These are phyloP conservation scores for Stichopus horrens DNA, from an alignment of 53 echinoderm and acorn worm genomes.

Conservation along the genomic window DNA sequence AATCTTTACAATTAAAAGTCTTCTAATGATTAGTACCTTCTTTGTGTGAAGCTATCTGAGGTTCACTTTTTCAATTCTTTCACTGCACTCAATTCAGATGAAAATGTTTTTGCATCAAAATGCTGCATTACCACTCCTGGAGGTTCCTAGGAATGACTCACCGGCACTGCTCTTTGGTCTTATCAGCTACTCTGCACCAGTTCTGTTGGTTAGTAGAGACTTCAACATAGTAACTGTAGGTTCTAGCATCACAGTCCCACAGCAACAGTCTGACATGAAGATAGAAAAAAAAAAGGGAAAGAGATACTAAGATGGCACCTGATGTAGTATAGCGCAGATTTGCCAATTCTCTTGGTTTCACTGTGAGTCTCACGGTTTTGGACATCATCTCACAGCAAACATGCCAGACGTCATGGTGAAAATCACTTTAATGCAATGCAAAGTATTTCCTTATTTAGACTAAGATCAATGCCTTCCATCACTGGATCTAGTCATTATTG, in stretches of 20 bases:
- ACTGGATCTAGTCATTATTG: no score
- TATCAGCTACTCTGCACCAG: conserved; percentile 84
- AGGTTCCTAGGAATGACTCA: conserved; percentile 35
- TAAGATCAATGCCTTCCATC: no score
- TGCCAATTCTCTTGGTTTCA: no score
- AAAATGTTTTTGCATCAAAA: background rate
- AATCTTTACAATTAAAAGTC: no score
- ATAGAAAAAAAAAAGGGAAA: background rate
- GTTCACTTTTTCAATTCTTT: background rate
- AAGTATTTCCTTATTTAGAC: no score
- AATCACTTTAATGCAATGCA: no score
- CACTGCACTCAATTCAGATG: background rate
- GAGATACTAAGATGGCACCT: no score
- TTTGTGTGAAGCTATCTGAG: background rate
- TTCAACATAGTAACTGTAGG: conserved; percentile 95
- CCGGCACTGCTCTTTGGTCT: conserved; percentile 91
- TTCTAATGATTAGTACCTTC: no score
- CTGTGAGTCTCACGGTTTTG: no score
- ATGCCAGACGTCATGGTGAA: no score
- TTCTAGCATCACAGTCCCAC: conserved; percentile 99
- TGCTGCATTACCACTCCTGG: background rate
- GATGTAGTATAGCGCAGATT: no score
- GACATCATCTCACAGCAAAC: no score
- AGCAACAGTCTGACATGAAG: conserved; percentile 67
- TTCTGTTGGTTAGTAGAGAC: conserved; percentile 86